Evolutionary conservation across 1,140 invertebrate species (phyloP).

Genomic region (Drosophila oshimai): DNA sequence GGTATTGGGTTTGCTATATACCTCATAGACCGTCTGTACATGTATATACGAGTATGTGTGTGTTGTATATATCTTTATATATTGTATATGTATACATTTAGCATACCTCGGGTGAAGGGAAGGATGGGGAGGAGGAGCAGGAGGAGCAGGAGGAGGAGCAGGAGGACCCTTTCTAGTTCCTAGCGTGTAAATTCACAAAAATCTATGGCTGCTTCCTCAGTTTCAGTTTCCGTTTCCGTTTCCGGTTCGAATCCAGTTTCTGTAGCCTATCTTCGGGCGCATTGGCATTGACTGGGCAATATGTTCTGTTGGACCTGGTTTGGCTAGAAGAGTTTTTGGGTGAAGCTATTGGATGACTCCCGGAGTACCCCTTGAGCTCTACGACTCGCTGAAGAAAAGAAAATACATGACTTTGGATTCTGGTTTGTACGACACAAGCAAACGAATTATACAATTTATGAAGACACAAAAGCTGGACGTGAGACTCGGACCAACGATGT

Average conservation of each 20-base stretch:
- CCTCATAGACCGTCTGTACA: slow-evolving; percentile 55
- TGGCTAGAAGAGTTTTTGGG: slow-evolving; percentile 23
- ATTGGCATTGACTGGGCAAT: slow-evolving; percentile 26
- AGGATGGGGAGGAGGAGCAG: not conserved
- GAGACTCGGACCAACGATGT: slow-evolving; percentile 1
- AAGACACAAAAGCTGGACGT: slow-evolving; percentile 4
- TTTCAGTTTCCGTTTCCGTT: not conserved
- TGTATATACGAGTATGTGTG: slow-evolving; percentile 32
- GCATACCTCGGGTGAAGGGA: slow-evolving; percentile 3
- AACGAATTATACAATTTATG: not conserved
- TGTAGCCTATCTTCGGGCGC: too few species aligned
- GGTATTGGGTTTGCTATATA: slow-evolving; percentile 27
- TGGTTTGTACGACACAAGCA: not conserved
- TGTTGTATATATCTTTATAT: slow-evolving; percentile 36
- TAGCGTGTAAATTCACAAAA: slow-evolving; percentile 8
- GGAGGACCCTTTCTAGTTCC: slow-evolving; percentile 4
- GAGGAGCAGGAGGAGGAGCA: not conserved
- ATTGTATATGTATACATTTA: slow-evolving; percentile 30
- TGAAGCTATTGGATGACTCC: slow-evolving; percentile 41
- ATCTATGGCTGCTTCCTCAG: slow-evolving; percentile 7
- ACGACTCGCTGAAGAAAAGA: slow-evolving; percentile 57
- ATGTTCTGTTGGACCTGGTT: slow-evolving; percentile 18
- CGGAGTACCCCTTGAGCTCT: slow-evolving; percentile 46
- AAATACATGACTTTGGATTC: slow-evolving; percentile 13
- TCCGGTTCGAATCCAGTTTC: not conserved